Evolutionary conservation across 2,797 vertebrate genomes (phyloP), one percentile per base, ranked within the genome.

Genomic region (Helicolenus hilgendorfi): DNA sequence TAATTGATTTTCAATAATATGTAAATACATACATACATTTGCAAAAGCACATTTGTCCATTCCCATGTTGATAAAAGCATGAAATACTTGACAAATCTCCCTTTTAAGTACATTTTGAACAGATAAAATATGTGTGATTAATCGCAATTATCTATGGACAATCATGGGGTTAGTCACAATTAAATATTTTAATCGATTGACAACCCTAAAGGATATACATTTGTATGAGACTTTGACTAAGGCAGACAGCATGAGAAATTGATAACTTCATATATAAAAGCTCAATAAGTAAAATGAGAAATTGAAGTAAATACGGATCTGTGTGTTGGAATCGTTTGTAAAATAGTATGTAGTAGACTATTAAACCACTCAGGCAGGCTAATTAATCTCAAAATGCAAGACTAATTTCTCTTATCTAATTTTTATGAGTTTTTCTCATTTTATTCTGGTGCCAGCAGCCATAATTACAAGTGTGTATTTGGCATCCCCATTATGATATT

Each of bases 161-260:
- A 49, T 49, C 45, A 49, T 49, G 41, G 15, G 0, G 0, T 20
- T 49, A 20, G 18, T 49, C 45, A 49, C 7, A 49, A 45, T 45
- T 45, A 0, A 20, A 49, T 20, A 49, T 49, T 49, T 20, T 49
- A 49, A 49, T 49, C 45, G 18, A 49, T 20, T 49, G 18, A 49
- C 45, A 49, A 0, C 0, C 3, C 0, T 49, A 49, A 49, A 56
- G 53, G n/a, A 55, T 8, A 18, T 45, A 18, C 20, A 55, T 56
- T 56, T 22, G n/a, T 0, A 55, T n/a, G 22, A 22, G 0, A 22
- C 20, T 49, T 49, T 56, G 0, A 56, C n/a, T 22, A 1, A 1
- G 26, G 58, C 7, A 18, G 26, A 29, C 26, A 29, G 26, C 26
- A 60, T 60, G 58, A 29, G 1, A 60, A 60, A 60, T 10, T 4